These are phyloP conservation scores for Haliaeetus leucogaster DNA, from an alignment of 2,113 vertebrate genomes.

Conservation along the genomic window DNA sequence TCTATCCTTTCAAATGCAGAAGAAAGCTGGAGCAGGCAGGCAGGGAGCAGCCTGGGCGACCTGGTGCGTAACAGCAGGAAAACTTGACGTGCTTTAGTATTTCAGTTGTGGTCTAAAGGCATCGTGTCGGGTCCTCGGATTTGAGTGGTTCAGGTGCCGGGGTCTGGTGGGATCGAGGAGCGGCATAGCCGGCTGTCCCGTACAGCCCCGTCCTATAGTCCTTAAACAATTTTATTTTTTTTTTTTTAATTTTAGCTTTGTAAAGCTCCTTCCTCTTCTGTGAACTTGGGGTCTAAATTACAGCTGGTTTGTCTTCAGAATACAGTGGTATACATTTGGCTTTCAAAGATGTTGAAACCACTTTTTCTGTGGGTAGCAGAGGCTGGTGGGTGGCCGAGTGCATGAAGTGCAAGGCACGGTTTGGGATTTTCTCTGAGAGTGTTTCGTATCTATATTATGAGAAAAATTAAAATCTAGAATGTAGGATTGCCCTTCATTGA, in stretches of 20 bases:
- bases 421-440: not conserved
- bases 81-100: not conserved
- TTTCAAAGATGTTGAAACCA: not conserved
- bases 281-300: not conserved
- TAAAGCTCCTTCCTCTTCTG: not conserved
- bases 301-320: not conserved
- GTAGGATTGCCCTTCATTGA: not conserved
- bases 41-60: not conserved
- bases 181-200: not conserved
- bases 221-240: not conserved
- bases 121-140: rapidly evolving
- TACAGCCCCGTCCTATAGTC: not conserved
- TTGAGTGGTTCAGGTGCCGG: rapidly evolving
- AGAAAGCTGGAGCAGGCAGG: not conserved
- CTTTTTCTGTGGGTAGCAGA: not conserved
- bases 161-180: rapidly evolving
- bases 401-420: not conserved
- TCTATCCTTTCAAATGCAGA: not conserved
- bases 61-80: not conserved
- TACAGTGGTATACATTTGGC: not conserved
- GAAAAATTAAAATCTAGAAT: not conserved
- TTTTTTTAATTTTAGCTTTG: not conserved
- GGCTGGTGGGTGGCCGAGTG: not conserved
- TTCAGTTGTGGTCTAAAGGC: not conserved
- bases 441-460: not conserved